phyloP scores from a whole-genome alignment of 2,888 invertebrate species.

The Euzophera pinguis region DNA sequence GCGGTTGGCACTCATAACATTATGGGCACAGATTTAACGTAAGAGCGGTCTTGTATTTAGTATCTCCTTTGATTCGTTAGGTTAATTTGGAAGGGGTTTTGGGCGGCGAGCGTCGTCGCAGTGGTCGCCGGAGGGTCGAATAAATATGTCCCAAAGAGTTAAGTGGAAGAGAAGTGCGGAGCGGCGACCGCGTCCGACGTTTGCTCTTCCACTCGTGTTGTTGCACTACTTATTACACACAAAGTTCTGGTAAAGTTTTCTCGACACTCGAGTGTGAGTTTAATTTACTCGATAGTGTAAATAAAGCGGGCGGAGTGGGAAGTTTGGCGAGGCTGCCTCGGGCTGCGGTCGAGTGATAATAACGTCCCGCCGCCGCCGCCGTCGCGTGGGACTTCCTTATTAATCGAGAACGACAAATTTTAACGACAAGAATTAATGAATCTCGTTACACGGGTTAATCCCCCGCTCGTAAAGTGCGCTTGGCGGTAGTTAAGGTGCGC shows the following conservation, averaged over 20 bases:
- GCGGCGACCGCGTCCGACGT: conserved; percentile 77
- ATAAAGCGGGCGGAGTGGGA: conserved; percentile 77
- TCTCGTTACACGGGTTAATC: conserved; percentile 81
- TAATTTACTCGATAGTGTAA: conserved; percentile 81
- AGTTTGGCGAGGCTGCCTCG: conserved; percentile 66
- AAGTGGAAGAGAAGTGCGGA: conserved; percentile 76
- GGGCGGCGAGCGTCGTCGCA: conserved; percentile 50
- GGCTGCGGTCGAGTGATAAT: conserved; percentile 75
- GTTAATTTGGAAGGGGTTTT: conserved; percentile 66
- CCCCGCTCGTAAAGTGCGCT: conserved; percentile 76
- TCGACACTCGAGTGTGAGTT: conserved; percentile 77
- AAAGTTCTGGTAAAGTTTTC: conserved; percentile 79
- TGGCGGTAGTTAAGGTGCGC: conserved; percentile 69
- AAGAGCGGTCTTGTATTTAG: conserved; percentile 57
- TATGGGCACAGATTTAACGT: conserved; percentile 52
- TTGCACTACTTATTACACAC: conserved; percentile 81
- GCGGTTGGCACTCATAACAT: conserved; percentile 58
- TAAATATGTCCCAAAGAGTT: conserved; percentile 81
- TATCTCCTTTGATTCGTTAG: conserved; percentile 71
- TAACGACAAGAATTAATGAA: conserved; percentile 82
- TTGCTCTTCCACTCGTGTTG: conserved; percentile 80
- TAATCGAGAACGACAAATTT: conserved; percentile 82
- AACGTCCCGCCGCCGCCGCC: conserved; percentile 52
- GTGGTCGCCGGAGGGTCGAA: conserved; percentile 78
- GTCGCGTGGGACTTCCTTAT: conserved; percentile 72